Base-by-base conservation (phyloP, 2,888 invertebrate species). In the Aplocera efformata region DNA sequence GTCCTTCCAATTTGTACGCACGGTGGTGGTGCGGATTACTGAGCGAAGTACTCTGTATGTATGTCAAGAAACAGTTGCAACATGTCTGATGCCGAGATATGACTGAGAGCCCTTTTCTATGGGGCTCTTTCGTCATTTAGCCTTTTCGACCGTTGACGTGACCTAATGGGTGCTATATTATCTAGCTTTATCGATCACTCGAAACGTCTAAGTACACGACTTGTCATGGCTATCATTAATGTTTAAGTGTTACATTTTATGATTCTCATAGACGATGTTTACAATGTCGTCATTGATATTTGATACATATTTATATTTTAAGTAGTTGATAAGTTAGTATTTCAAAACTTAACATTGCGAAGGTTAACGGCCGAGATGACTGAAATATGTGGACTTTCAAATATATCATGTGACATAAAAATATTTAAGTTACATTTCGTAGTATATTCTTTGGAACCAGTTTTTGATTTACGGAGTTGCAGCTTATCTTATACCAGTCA, bases 61-160 rank as follows among this genome's bases (percentile, higher is more conserved):
- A 60, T 85, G 85, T 83, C 85, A 85, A 81, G 79, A 61, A 55
- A 51, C 56, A 58, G 65, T 85, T 82, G 72, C 84, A 66, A 76
- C 71, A 79, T 55, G 45, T 53, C 53, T 63, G 66, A 68, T 72
- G 71, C 71, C 60, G 60, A 70, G 74, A 72, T 69, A 72, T 67
- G 58, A 63, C 68, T 63, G 62, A 70, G 71, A 72, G 79, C 82
- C 85, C 84, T 84, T 82, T 81, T 70, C 79, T 77, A 72, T 62
- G 64, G 66, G 58, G 63, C 55, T 50, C 59, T 69, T 69, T 67
- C 68, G 54, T 59, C 67, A 67, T 57, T 50, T 38, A 43, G 44
- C 45, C 37, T 48, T 48, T 44, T 45, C 43, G 30, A 23, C 34
- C 38, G 38, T 23, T 54, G 49, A 51, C 49, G 26, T 51, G 49